Evolutionary conservation across 2,113 vertebrate species (phyloP).

Genomic region (Zeus faber): DNA sequence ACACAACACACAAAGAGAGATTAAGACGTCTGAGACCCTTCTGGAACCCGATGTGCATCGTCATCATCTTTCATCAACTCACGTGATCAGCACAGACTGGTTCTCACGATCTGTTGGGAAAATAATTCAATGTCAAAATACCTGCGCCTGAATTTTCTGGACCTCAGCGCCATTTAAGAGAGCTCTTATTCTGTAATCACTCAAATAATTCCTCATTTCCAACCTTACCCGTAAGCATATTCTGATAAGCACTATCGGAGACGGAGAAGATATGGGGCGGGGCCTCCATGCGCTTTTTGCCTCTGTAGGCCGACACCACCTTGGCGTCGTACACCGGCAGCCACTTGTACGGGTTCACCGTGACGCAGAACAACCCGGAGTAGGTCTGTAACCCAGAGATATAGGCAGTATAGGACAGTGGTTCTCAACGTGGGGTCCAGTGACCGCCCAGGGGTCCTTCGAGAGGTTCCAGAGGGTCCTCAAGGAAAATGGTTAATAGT

Average conservation of each 20-base stretch:
- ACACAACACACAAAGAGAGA: not conserved
- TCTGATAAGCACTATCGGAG: conserved; percentile 80
- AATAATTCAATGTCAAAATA: no score
- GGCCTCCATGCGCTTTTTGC: conserved; percentile 80
- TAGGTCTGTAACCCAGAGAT: no score
- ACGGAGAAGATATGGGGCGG: conserved; percentile 84
- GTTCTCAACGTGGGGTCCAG: no score
- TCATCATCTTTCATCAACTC: no score
- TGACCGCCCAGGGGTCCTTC: no score
- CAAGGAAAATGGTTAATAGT: no score
- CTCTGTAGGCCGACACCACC: conserved; percentile 67
- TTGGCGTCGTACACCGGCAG: conserved; percentile 67
- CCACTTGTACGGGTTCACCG: conserved; percentile 56
- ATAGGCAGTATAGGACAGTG: no score
- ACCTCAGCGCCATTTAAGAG: no score
- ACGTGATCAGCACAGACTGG: conserved; percentile 42
- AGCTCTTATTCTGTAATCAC: no score
- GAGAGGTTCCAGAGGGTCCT: no score
- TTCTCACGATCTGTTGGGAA: conserved; percentile 68
- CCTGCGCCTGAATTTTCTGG: no score
- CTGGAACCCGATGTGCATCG: not conserved
- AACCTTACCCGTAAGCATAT: conserved; percentile 74
- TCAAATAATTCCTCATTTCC: no score
- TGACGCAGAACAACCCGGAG: conserved; percentile 71
- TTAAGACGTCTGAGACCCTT: not conserved